Evolutionary conservation across 2,113 vertebrate species (phyloP).

Genomic region (Fregetta grallaria): DNA sequence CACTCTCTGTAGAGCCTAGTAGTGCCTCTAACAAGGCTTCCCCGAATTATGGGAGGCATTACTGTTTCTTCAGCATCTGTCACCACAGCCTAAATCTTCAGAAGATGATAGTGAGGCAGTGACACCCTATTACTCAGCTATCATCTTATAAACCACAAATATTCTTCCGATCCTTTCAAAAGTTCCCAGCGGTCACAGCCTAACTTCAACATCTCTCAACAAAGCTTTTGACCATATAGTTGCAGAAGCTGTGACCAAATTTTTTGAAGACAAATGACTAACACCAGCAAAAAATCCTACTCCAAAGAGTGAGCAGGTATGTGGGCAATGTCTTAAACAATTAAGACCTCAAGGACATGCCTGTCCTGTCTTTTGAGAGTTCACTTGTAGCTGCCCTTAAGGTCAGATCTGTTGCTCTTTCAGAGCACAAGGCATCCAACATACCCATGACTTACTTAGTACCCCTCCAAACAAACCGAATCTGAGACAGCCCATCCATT

Average conservation of each 20-base stretch:
- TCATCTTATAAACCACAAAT: neutral
- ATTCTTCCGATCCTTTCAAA: neutral
- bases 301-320: neutral
- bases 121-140: neutral
- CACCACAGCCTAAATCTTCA: neutral
- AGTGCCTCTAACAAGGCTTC: neutral
- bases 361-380: neutral
- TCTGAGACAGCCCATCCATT: neutral
- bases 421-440: neutral
- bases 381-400: neutral
- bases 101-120: neutral
- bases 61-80: neutral
- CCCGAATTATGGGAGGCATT: neutral
- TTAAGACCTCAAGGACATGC: neutral
- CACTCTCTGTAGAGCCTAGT: neutral
- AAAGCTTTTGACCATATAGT: neutral
- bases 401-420: neutral
- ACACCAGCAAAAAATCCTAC: neutral
- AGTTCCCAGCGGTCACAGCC: neutral
- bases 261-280: neutral
- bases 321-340: neutral
- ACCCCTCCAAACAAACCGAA: neutral
- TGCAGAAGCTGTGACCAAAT: neutral
- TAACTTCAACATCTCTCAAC: neutral
- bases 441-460: neutral